Evolutionary conservation across 2,888 invertebrate genomes (phyloP).

Genomic region (Ceraclea dissimilis): DNA sequence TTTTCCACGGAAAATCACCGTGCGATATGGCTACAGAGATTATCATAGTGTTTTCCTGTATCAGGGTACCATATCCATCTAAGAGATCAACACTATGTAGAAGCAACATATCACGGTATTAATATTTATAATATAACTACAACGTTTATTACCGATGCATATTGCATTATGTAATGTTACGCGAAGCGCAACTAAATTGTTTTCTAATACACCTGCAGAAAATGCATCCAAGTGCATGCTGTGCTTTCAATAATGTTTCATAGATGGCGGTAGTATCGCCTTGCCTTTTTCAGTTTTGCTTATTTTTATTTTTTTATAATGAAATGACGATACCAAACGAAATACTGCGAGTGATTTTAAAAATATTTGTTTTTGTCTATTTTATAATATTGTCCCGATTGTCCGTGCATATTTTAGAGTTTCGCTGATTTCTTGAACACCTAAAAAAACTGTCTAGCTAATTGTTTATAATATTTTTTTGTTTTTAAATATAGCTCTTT

Average conservation of each 20-base stretch:
- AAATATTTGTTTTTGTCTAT: no score
- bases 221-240: no score
- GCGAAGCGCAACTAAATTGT: not conserved
- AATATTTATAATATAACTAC: not conserved
- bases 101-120: not conserved
- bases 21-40: not conserved
- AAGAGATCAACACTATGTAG: not conserved
- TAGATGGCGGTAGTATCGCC: not conserved
- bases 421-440: no score
- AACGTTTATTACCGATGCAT: not conserved
- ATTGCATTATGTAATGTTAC: not conserved
- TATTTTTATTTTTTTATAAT: no score
- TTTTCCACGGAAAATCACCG: not conserved
- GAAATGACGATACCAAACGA: no score
- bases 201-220: conserved; percentile 1
- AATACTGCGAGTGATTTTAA: no score
- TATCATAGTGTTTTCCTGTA: not conserved
- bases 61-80: not conserved
- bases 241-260: not conserved
- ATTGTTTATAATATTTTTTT: not conserved
- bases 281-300: no score
- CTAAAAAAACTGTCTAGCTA: no score
- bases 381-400: no score
- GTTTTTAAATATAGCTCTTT: not conserved
- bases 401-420: no score